Conservation (phyloP, 2,797 vertebrate genomes). For the Lacerta bilineata region DNA sequence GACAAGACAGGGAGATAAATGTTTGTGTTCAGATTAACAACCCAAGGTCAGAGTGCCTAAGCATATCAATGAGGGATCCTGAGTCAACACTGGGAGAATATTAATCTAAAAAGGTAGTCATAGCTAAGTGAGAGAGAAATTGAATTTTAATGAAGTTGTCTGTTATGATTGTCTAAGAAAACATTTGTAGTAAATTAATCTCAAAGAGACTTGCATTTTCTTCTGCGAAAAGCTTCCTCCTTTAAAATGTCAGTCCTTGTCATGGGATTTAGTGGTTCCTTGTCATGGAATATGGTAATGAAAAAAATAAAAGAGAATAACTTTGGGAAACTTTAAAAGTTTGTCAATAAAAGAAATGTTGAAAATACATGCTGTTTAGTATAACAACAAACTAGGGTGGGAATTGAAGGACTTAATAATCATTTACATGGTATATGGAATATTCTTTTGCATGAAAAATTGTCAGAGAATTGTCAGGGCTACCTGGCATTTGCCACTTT, state of each 20-base stretch:
- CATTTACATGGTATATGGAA: background rate
- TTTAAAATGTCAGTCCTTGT: constrained; percentile 42
- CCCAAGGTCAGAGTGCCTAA: constrained; percentile 82
- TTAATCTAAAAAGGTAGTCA: constrained; percentile 68
- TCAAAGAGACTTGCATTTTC: constrained; percentile 30
- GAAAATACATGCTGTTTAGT: background rate
- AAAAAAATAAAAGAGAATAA: background rate
- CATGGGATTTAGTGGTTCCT: constrained; percentile 8
- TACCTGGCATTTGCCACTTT: constrained; percentile 28
- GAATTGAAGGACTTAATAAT: background rate
- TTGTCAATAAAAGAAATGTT: background rate
- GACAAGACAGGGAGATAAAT: constrained; percentile 82
- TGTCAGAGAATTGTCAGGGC: background rate
- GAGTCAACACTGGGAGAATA: constrained; percentile 64
- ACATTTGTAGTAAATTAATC: constrained; percentile 57
- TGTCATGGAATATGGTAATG: background rate
- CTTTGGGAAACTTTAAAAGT: background rate
- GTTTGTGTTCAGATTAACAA: constrained; percentile 81
- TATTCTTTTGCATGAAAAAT: background rate
- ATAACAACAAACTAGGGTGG: background rate
- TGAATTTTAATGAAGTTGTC: constrained; percentile 80
- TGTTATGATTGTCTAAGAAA: constrained; percentile 76
- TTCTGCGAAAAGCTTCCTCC: background rate
- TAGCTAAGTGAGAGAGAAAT: constrained; percentile 75
- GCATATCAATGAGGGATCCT: constrained; percentile 83